Percentiles rank a stretch among this genome's conserved stretches.
Conservation (phyloP, 2,797 vertebrate genomes). For the Oophaga sylvatica region DNA sequence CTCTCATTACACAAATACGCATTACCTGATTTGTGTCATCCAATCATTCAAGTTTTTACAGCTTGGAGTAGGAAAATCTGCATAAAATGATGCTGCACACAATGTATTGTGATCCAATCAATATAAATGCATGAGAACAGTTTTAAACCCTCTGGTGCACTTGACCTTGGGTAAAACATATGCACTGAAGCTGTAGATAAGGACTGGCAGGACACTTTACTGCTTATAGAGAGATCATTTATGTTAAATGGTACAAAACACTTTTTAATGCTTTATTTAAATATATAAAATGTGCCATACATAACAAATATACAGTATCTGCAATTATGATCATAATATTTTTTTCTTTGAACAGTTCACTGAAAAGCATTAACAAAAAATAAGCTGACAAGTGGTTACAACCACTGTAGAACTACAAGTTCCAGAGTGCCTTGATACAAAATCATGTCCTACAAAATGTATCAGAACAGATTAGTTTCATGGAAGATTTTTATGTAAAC, state of each 20-base stretch:
- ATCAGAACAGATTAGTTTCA: not conserved
- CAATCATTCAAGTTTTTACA: too few species aligned
- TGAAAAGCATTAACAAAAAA: not conserved
- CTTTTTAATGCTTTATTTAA: not conserved
- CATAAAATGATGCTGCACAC: too few species aligned
- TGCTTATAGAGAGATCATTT: too few species aligned
- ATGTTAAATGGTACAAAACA: not conserved
- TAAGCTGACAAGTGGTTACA: not conserved
- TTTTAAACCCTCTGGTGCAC: too few species aligned
- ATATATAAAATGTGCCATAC: constrained; percentile 9
- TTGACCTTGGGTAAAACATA: too few species aligned
- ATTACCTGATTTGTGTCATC: too few species aligned
- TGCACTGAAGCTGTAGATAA: too few species aligned
- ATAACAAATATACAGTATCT: not conserved
- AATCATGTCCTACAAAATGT: not conserved
- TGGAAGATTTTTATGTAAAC: not conserved
- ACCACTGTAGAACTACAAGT: not conserved
- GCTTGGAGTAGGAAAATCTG: too few species aligned
- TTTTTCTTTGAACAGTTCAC: not conserved
- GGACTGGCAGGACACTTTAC: too few species aligned
- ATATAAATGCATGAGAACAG: too few species aligned
- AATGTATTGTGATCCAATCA: too few species aligned
- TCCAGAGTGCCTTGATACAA: not conserved
- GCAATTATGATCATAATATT: not conserved
- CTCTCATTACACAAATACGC: too few species aligned